Percentiles rank a stretch among this genome's conserved stretches.
phyloP scores from a whole-genome alignment of 2,888 invertebrate genomes.

The Drosophila quinaria region DNA sequence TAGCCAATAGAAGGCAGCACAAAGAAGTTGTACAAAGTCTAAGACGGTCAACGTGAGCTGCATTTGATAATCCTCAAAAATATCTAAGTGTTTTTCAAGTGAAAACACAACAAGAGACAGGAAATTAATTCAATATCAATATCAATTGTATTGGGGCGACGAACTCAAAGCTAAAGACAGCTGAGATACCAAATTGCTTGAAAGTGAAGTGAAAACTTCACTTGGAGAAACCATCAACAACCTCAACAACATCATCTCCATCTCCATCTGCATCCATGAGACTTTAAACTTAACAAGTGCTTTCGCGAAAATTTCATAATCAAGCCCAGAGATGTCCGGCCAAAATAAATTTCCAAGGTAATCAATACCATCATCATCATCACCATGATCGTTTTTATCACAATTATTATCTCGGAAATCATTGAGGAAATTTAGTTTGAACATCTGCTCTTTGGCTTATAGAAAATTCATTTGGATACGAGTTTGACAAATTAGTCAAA shows the following conservation, averaged over 20 bases:
- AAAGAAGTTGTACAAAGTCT: conserved; percentile 32
- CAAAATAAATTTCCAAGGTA: conserved; percentile 42
- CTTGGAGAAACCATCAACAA: conserved; percentile 13
- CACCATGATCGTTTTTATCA: conserved; percentile 19
- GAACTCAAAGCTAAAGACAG: conserved; percentile 38
- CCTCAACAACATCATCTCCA: conserved; percentile 6
- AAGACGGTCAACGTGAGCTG: conserved; percentile 58
- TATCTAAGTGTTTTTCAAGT: conserved; percentile 30
- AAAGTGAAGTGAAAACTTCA: conserved; percentile 56
- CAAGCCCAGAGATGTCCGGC: conserved; percentile 20
- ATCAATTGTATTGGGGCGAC: conserved; percentile 40
- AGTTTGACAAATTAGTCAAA: conserved; percentile 37
- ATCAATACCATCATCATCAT: conserved; percentile 34
- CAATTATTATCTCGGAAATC: background rate
- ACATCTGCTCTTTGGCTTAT: conserved; percentile 9
- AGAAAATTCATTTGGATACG: conserved; percentile 13
- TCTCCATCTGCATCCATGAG: conserved; percentile 8
- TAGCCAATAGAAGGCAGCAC: conserved; percentile 61
- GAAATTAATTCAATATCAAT: conserved; percentile 71
- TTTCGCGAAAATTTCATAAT: conserved; percentile 55
- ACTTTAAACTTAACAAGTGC: conserved; percentile 56
- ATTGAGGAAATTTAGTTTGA: conserved; percentile 16
- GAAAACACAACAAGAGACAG: conserved; percentile 48
- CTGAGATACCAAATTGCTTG: conserved; percentile 28
- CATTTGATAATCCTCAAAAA: conserved; percentile 37